Conservation (phyloP, 2,113 vertebrate species). For the Phyllopteryx taeniolatus region DNA sequence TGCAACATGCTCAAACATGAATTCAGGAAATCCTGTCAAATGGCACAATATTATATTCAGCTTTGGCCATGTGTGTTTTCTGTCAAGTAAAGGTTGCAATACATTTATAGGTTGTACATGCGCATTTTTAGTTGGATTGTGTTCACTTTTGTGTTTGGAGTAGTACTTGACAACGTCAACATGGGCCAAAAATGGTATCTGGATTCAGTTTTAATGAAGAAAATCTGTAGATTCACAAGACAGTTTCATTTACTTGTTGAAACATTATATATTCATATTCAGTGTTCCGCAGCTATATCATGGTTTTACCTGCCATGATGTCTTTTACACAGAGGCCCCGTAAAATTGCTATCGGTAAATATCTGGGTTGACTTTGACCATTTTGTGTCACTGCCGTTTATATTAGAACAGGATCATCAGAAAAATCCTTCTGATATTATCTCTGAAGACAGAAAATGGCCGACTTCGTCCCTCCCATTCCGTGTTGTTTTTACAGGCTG, state of each 20-base stretch:
- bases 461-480: neutral
- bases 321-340: neutral
- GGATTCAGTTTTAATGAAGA: neutral
- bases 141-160: neutral
- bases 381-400: neutral
- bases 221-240: neutral
- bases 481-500: neutral
- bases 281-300: too few relatives aligned
- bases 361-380: neutral
- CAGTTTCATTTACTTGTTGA: neutral
- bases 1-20: neutral
- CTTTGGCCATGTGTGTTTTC: neutral
- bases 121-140: neutral
- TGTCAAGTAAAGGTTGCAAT: neutral
- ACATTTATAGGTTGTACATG: neutral
- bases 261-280: neutral
- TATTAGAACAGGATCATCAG: neutral
- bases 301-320: too few relatives aligned
- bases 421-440: neutral
- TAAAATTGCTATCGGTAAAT: neutral
- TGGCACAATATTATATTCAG: neutral
- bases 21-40: neutral
- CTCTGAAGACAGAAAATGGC: neutral
- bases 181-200: neutral
- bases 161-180: neutral